phyloP scores from a whole-genome alignment of 2,113 vertebrate species.

The Notothenia rossii region DNA sequence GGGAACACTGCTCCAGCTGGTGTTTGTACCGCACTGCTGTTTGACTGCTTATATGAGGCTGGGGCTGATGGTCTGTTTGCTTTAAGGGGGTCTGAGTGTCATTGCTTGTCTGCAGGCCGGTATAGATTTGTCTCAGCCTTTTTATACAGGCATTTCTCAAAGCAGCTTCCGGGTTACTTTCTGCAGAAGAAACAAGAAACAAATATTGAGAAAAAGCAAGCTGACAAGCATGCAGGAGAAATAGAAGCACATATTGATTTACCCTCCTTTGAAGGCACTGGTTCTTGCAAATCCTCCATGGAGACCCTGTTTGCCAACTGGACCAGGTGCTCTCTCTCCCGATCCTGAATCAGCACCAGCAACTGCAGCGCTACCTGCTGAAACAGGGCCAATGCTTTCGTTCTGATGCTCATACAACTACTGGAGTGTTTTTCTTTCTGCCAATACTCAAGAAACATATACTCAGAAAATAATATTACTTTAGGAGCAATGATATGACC shows the following conservation, averaged over 20 bases:
- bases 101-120: slow-evolving; percentile 26
- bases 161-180: slow-evolving; percentile 14
- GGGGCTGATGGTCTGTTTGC: neutral
- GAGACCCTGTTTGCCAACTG: slow-evolving; percentile 71
- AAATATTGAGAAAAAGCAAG: neutral
- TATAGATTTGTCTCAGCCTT: slow-evolving; percentile 66
- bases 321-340: slow-evolving; percentile 78
- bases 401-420: slow-evolving; percentile 7
- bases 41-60: neutral
- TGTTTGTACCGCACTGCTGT: slow-evolving; percentile 2
- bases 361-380: slow-evolving; percentile 74
- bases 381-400: slow-evolving; percentile 26
- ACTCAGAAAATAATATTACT: neutral
- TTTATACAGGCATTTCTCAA: slow-evolving; percentile 62
- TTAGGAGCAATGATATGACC: neutral
- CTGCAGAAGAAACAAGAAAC: slow-evolving; percentile 16
- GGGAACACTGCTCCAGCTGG: slow-evolving; percentile 52
- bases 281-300: slow-evolving; percentile 64
- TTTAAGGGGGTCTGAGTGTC: slow-evolving; percentile 1
- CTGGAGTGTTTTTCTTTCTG: neutral
- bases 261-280: slow-evolving; percentile 45
- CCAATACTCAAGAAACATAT: neutral
- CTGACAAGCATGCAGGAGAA: neutral
- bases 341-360: slow-evolving; percentile 79
- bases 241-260: neutral